Conservation (phyloP, 2,113 vertebrate genomes). For the Takifugu bimaculatus region DNA sequence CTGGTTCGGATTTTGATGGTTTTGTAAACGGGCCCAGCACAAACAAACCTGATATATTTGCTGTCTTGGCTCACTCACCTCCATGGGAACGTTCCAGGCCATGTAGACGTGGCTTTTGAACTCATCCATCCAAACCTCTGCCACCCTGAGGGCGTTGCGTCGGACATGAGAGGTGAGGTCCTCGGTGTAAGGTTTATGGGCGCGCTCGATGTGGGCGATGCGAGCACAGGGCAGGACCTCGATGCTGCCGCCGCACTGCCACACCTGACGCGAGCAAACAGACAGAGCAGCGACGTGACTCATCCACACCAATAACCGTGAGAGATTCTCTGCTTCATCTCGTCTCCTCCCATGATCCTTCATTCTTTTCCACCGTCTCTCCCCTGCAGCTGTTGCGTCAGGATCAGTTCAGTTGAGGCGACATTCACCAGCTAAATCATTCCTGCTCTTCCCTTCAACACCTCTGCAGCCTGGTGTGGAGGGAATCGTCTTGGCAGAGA, state of each 20-base stretch:
- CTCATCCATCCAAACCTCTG: conserved; percentile 99
- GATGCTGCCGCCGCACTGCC: conserved; percentile 96
- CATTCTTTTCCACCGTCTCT: neutral
- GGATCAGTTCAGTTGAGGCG: neutral
- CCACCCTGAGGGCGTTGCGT: conserved; percentile 90
- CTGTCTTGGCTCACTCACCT: conserved; percentile 74
- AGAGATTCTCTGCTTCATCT: neutral
- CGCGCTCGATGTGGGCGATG: conserved; percentile 94
- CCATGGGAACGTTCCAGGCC: conserved; percentile 97
- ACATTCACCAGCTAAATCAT: conserved; percentile 8
- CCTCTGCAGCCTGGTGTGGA: conserved; percentile 21
- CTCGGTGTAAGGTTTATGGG: conserved; percentile 95
- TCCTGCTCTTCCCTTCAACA: conserved; percentile 26
- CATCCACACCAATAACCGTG: no score
- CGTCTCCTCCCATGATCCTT: neutral
- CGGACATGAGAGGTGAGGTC: conserved; percentile 90
- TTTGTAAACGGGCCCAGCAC: no score
- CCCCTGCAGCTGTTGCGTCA: no score
- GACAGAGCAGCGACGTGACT: neutral
- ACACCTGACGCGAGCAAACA: conserved; percentile 77
- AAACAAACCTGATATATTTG: no score
- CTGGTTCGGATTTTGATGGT: no score
- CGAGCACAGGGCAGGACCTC: conserved; percentile 94
- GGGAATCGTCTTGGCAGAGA: conserved; percentile 15
- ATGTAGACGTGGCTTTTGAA: conserved; percentile 98